These are phyloP conservation scores for Leucoraja ocellata DNA, from an alignment of 2,797 vertebrate genomes.

Conservation along the genomic window DNA sequence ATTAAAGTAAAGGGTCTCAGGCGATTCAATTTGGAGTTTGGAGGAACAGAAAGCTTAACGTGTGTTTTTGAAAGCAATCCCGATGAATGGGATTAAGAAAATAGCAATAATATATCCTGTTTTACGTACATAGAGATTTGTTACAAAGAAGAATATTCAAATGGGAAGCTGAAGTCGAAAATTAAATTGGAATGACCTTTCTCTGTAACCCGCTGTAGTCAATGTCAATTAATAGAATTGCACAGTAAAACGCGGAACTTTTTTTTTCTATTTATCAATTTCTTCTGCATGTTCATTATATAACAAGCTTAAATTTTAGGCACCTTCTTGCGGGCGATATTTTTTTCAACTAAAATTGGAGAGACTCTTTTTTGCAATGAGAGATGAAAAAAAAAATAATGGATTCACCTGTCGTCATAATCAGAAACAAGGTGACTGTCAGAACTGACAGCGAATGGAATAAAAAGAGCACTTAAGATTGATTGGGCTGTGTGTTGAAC, in stretches of 20 bases:
- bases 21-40: conserved; percentile 27
- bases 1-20: neutral
- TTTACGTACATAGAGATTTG: conserved; percentile 28
- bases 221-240: conserved; percentile 43
- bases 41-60: neutral
- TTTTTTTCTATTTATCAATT: neutral
- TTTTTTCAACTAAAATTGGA: neutral
- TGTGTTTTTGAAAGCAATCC: neutral
- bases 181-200: conserved; percentile 34
- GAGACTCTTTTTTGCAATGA: conserved; percentile 32
- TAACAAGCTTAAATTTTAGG: conserved; percentile 41
- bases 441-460: conserved; percentile 56
- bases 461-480: conserved; percentile 57
- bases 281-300: conserved; percentile 38
- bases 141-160: conserved; percentile 33
- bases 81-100: conserved; percentile 35
- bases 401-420: conserved; percentile 62
- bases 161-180: conserved; percentile 20
- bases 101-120: conserved; percentile 27
- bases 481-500: conserved; percentile 59
- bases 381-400: conserved; percentile 44
- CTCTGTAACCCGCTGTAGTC: conserved; percentile 39
- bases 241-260: conserved; percentile 40
- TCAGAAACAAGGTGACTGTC: conserved; percentile 53
- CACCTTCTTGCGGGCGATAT: neutral